Conservation (phyloP, 2,888 invertebrate genomes). For the Coenonympha arcania region DNA sequence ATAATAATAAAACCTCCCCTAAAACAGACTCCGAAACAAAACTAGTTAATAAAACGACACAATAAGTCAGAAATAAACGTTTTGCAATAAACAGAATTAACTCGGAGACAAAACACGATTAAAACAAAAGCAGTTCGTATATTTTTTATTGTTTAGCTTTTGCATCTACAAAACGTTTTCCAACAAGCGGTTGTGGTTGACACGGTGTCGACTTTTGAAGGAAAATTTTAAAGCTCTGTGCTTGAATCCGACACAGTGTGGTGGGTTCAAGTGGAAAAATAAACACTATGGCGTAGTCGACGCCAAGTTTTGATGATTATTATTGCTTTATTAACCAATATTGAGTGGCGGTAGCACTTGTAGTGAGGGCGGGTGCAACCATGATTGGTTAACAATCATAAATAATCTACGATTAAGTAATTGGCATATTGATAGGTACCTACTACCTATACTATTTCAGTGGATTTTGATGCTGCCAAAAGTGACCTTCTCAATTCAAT, state of each 20-base stretch:
- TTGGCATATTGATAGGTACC: too few relatives aligned
- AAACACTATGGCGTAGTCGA: conserved; percentile 38
- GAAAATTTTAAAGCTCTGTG: conserved; percentile 12
- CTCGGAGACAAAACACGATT: conserved; percentile 42
- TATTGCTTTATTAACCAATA: conserved; percentile 75
- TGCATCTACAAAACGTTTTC: conserved; percentile 22
- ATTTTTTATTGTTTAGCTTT: conserved; percentile 32
- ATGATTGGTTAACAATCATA: conserved; percentile 1
- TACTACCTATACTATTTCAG: too few relatives aligned
- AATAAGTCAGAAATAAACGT: conserved; percentile 54
- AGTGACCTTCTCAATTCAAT: too few relatives aligned
- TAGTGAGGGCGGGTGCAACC: conserved; percentile 30
- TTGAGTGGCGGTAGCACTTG: conserved; percentile 55
- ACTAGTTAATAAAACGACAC: conserved; percentile 61
- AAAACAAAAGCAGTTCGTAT: conserved; percentile 37
- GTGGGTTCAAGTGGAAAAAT: conserved; percentile 19
- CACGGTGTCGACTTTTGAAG: conserved; percentile 20
- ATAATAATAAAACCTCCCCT: conserved; percentile 4
- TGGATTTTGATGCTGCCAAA: too few relatives aligned
- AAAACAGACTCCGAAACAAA: conserved; percentile 34
- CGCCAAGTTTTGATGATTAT: conserved; percentile 70
- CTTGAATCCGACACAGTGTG: conserved; percentile 2
- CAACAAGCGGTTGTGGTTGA: conserved; percentile 19
- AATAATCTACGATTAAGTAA: conserved; percentile 1
- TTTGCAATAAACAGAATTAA: conserved; percentile 47